Evolutionary conservation across 2,888 invertebrate species (phyloP).

Genomic region (Bimastos eiseni): DNA sequence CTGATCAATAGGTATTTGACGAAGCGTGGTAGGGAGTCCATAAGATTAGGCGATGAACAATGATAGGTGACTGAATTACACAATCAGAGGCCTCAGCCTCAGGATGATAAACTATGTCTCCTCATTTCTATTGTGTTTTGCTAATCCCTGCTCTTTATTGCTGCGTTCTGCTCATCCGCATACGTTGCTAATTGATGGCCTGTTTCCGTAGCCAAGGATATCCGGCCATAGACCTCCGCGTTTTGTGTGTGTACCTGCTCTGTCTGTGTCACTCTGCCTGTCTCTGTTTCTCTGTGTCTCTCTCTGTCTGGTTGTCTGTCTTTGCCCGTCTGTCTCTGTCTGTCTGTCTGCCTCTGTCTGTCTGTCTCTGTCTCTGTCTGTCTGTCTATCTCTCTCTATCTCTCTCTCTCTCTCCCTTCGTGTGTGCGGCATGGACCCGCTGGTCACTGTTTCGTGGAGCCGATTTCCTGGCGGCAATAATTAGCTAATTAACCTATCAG

Average conservation of each 20-base stretch:
- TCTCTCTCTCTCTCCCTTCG: no score
- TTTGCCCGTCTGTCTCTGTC: neutral
- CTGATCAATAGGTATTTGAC: no score
- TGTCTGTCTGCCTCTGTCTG: neutral
- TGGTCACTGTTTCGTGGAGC: neutral
- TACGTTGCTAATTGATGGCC: neutral
- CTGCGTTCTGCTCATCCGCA: neutral
- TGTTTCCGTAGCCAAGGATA: neutral
- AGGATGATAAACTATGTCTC: neutral
- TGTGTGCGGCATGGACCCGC: no score
- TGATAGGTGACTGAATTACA: no score
- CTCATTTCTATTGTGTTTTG: neutral
- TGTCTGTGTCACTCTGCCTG: no score
- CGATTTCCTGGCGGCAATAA: neutral
- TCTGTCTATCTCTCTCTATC: neutral
- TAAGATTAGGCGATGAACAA: no score
- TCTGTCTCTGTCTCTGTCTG: conserved; percentile 23
- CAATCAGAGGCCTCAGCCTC: neutral
- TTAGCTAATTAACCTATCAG: neutral
- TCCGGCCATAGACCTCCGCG: neutral
- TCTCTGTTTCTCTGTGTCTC: no score
- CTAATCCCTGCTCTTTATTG: neutral
- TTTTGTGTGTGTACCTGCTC: neutral
- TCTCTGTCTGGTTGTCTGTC: no score
- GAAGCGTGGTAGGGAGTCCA: neutral